Conservation (phyloP, 2,113 vertebrate species). For the Leptocoma aspasia region DNA sequence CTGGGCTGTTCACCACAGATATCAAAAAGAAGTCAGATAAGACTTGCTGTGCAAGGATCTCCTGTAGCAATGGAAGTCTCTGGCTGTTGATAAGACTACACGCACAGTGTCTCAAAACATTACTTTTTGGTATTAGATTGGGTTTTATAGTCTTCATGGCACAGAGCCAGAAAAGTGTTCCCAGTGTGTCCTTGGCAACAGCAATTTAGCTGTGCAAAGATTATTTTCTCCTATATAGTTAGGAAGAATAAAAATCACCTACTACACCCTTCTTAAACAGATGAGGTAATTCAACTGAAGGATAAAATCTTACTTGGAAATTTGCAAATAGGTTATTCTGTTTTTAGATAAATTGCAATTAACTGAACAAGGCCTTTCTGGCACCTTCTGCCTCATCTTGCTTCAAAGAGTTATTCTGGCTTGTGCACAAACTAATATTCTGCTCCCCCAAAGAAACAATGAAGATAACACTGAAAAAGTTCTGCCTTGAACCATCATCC, state of each 20-base stretch:
- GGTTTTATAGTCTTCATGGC: background rate
- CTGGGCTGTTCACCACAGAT: background rate
- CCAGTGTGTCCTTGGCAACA: background rate
- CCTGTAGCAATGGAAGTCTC: background rate
- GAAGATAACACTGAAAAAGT: background rate
- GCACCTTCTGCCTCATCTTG: background rate
- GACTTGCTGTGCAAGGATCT: background rate
- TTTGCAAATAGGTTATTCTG: background rate
- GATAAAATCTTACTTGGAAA: background rate
- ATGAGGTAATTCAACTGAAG: background rate
- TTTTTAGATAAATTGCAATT: background rate
- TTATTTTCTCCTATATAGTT: background rate
- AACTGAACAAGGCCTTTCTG: background rate
- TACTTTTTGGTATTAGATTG: background rate
- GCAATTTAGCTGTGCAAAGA: background rate
- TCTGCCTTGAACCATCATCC: background rate
- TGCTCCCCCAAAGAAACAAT: background rate
- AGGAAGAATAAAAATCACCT: background rate
- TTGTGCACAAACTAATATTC: background rate
- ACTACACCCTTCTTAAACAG: background rate
- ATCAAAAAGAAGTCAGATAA: background rate
- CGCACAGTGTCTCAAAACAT: background rate
- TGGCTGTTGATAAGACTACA: background rate
- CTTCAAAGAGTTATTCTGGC: slow-evolving; percentile 7
- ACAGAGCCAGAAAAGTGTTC: background rate